Evolutionary conservation across 2,113 vertebrate genomes (phyloP).

Genomic region (Gallinago paraguaiae): DNA sequence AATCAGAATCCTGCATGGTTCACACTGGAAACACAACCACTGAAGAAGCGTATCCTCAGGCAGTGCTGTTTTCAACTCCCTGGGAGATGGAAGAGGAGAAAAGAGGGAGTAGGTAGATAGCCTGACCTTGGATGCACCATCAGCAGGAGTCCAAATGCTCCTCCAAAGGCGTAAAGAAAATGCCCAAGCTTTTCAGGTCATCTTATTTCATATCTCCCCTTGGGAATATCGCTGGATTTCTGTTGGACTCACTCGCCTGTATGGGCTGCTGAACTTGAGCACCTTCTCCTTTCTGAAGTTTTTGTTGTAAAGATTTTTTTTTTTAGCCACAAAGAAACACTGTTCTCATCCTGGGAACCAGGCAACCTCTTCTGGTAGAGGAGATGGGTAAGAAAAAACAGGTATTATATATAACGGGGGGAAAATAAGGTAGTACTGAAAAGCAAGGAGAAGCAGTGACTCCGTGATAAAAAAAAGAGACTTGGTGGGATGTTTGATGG

Average conservation of each 20-base stretch:
- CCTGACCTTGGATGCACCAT: conserved; percentile 24
- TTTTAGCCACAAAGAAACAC: background rate
- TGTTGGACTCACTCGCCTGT: background rate
- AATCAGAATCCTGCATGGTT: conserved; percentile 28
- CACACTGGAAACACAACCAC: background rate
- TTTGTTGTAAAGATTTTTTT: background rate
- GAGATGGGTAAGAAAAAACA: background rate
- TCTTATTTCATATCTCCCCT: conserved; percentile 5
- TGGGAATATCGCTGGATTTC: background rate
- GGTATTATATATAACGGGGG: background rate
- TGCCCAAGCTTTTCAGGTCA: conserved; percentile 18
- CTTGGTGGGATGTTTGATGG: background rate
- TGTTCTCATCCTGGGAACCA: background rate
- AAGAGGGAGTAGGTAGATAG: conserved; percentile 24
- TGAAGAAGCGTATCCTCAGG: background rate
- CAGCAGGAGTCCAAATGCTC: background rate
- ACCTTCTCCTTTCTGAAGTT: conserved; percentile 36
- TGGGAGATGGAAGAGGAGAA: conserved; percentile 41
- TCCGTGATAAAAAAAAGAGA: background rate
- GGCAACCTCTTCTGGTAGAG: background rate
- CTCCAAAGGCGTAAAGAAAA: conserved; percentile 31
- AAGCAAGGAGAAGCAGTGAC: background rate
- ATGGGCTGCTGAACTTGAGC: background rate
- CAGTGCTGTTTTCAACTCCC: conserved; percentile 36
- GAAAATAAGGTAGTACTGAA: background rate